Percentiles rank a stretch among this genome's conserved stretches.
Evolutionary conservation across 2,888 invertebrate species (phyloP).

Genomic region (Monopis laevigella): DNA sequence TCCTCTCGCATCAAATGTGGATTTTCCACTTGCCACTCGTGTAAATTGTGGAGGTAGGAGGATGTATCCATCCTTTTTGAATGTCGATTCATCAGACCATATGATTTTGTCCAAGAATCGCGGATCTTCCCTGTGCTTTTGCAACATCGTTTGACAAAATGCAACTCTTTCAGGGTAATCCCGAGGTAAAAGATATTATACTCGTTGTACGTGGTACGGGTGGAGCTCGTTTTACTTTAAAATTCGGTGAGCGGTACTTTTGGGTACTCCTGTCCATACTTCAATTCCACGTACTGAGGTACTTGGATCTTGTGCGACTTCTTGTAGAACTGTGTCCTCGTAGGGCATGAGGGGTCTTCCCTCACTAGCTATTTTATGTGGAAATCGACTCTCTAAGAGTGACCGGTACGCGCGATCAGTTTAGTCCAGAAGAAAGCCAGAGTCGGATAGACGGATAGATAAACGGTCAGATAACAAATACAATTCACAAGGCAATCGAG

Average conservation of each 20-base stretch:
- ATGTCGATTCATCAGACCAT: constrained; percentile 15
- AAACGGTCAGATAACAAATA: too few species aligned
- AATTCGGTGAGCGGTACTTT: too few species aligned
- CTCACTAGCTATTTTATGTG: constrained; percentile 15
- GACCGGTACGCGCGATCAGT: constrained; percentile 14
- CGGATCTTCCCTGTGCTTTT: constrained; percentile 13
- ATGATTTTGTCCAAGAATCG: constrained; percentile 11
- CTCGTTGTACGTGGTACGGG: constrained; percentile 9
- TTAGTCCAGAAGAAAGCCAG: too few species aligned
- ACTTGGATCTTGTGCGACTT: constrained; percentile 3
- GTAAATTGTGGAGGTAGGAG: constrained; percentile 12
- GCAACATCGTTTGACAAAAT: constrained; percentile 15
- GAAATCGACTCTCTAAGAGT: constrained; percentile 13
- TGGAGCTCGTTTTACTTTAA: constrained; percentile 10
- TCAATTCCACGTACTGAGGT: neutral
- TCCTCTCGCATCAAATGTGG: constrained; percentile 9
- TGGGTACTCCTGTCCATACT: too few species aligned
- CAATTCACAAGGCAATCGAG: too few species aligned
- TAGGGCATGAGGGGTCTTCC: constrained; percentile 15
- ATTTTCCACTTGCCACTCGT: constrained; percentile 12
- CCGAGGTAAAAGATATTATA: constrained; percentile 10
- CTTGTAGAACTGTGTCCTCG: constrained; percentile 16
- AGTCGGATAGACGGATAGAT: too few species aligned
- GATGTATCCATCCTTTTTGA: constrained; percentile 2
- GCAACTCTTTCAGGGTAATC: constrained; percentile 11